Base-by-base conservation (phyloP, 2,888 invertebrate genomes). In the Cephus runcator region DNA sequence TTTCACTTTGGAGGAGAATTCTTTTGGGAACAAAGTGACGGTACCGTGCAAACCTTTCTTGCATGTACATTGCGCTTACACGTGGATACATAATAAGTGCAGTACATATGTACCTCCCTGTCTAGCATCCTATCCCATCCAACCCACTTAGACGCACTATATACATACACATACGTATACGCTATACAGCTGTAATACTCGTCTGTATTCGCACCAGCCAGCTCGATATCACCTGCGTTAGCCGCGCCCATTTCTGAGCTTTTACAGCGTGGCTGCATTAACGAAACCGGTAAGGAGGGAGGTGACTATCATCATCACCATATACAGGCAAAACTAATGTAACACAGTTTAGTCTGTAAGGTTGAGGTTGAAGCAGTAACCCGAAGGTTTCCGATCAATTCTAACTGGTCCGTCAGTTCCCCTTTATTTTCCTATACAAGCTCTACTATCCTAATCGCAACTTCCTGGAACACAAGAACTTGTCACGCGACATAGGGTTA, bases 181-280 rank as follows among this genome's bases (percentile, higher is more conserved):
- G 9, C 23, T 23, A 56, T 23, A 56, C 9, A 23, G 56, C 23
- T 1, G 56, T 56, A 23, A 56, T 56, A 56, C 56, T 2, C 9
- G 71, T 71, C 34, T 71, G 71, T 23, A 34, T 71, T 71, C 71
- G 71, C 31, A 34, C 3, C 71, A 34, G 71, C 12, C 11, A 23
- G 71, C 71, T 71, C 71, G 71, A 71, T 71, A 71, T 33, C 31
- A 71, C 71, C 34, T 71, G 71, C 31, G 71, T 31, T 31, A 34
- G 71, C 71, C 71, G 71, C 71, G 71, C 71, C 71, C 71, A 71
- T 33, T 71, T 71, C 71, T 71, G 33, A 56, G 56, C 56, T 56
- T 56, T 56, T 56, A 56, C 56, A 56, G 23, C 23, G 56, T 56
- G 56, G 23, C 9, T 56, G 23, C 23, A 56, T 56, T 56, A 56